Percentiles rank a stretch among this genome's conserved stretches.
phyloP scores from a whole-genome alignment of 1,140 invertebrate genomes.

The Telenomus remus region DNA sequence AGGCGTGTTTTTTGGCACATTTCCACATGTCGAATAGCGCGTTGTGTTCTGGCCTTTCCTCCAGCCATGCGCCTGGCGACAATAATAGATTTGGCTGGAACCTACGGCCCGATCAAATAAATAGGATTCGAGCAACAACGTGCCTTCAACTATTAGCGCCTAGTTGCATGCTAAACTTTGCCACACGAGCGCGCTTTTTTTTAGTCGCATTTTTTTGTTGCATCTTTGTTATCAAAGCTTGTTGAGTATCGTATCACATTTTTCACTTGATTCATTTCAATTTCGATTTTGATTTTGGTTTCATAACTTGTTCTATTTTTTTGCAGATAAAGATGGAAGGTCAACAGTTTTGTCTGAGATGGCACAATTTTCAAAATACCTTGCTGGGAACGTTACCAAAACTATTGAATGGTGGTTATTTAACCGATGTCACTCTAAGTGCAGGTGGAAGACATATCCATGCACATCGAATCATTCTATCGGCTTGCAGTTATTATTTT shows the following conservation, averaged over 20 bases:
- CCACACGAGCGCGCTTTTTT: conserved; percentile 23
- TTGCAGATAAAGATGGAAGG: conserved; percentile 71
- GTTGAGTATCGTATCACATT: too few relatives aligned
- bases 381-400: conserved; percentile 88
- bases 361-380: conserved; percentile 88
- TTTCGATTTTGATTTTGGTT: background rate
- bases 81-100: conserved; percentile 77
- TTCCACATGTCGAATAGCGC: conserved; percentile 50
- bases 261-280: too few relatives aligned
- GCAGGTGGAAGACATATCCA: conserved; percentile 87
- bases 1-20: conserved; percentile 50
- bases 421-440: conserved; percentile 92
- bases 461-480: conserved; percentile 91
- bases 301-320: conserved; percentile 1
- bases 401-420: conserved; percentile 86
- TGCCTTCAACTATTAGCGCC: conserved; percentile 49
- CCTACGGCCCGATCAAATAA: conserved; percentile 76
- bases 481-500: conserved; percentile 94
- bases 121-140: conserved; percentile 69
- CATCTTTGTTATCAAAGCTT: conserved; percentile 4
- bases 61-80: conserved; percentile 70
- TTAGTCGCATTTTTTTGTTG: background rate
- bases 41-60: conserved; percentile 63
- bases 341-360: conserved; percentile 84
- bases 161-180: conserved; percentile 49